phyloP scores from a whole-genome alignment of 2,888 invertebrate species.

The Ichneumoninae sp. region DNA sequence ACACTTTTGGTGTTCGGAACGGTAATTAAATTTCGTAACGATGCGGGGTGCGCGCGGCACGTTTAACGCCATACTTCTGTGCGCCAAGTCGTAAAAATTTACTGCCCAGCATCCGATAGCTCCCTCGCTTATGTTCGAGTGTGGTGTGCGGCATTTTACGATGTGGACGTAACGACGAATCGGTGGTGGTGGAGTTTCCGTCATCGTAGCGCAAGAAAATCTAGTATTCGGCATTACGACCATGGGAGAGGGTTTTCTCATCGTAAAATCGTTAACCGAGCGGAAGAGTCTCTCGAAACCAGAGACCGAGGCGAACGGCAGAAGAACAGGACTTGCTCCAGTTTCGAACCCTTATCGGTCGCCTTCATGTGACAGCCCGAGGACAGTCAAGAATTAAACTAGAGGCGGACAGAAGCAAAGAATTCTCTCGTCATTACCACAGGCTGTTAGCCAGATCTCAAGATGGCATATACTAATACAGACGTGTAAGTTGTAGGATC shows the following conservation, averaged over 20 bases:
- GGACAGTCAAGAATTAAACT: constrained; percentile 21
- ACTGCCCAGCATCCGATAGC: constrained; percentile 33
- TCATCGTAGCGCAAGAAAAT: constrained; percentile 34
- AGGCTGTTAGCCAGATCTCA: neutral
- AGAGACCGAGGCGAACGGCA: neutral
- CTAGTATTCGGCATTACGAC: constrained; percentile 37
- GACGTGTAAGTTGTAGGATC: constrained; percentile 8
- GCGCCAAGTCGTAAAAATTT: constrained; percentile 56
- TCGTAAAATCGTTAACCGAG: constrained; percentile 52
- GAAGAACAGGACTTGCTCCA: constrained; percentile 19
- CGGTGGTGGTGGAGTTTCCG: constrained; percentile 30
- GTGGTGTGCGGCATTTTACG: constrained; percentile 46
- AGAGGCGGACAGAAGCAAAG: constrained; percentile 7
- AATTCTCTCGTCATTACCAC: constrained; percentile 14
- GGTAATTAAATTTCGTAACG: constrained; percentile 63
- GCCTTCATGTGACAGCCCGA: neutral
- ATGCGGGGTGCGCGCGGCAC: constrained; percentile 42
- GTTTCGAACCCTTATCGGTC: constrained; percentile 50
- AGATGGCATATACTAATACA: constrained; percentile 8
- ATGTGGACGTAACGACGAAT: constrained; percentile 49
- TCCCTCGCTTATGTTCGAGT: constrained; percentile 20
- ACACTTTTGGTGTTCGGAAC: constrained; percentile 50
- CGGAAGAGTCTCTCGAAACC: constrained; percentile 60
- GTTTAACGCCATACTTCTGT: constrained; percentile 33
- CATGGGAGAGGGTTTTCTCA: constrained; percentile 36